phyloP scores from a whole-genome alignment of 2,888 invertebrate genomes.

The Hartigia nigra region DNA sequence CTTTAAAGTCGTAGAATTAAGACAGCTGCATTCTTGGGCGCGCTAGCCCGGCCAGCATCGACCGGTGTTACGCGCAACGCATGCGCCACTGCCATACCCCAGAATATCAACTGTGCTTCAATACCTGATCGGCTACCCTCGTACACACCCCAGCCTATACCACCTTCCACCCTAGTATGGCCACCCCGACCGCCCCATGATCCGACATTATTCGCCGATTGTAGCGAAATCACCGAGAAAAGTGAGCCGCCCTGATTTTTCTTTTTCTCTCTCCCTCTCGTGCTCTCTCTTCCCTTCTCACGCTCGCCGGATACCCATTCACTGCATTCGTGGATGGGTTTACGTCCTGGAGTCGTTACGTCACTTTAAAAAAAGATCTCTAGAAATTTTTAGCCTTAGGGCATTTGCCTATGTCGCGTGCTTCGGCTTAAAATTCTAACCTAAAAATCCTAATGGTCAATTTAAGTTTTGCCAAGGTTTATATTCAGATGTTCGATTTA shows the following conservation, averaged over 20 bases:
- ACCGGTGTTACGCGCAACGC: conserved; percentile 54
- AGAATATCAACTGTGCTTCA: conserved; percentile 56
- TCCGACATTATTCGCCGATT: conserved; percentile 42
- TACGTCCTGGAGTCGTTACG: background rate
- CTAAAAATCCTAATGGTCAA: background rate
- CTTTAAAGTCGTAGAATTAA: conserved; percentile 45
- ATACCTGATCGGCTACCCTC: conserved; percentile 51
- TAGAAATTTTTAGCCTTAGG: background rate
- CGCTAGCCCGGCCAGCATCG: conserved; percentile 64
- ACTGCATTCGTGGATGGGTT: conserved; percentile 7
- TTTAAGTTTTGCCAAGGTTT: background rate
- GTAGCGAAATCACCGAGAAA: conserved; percentile 35
- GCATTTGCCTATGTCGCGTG: background rate
- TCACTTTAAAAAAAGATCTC: background rate
- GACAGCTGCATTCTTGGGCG: conserved; percentile 45
- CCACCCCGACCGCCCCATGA: conserved; percentile 30
- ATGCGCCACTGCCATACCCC: conserved; percentile 52
- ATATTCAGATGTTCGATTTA: background rate
- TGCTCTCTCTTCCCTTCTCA: background rate
- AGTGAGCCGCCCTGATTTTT: conserved; percentile 19
- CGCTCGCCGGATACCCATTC: conserved; percentile 18
- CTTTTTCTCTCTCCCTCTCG: background rate
- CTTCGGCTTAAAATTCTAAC: background rate
- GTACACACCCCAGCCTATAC: conserved; percentile 22
- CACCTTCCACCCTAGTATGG: conserved; percentile 29